Evolutionary conservation across 2,888 invertebrate species (phyloP).

Genomic region (Eledona agricola): DNA sequence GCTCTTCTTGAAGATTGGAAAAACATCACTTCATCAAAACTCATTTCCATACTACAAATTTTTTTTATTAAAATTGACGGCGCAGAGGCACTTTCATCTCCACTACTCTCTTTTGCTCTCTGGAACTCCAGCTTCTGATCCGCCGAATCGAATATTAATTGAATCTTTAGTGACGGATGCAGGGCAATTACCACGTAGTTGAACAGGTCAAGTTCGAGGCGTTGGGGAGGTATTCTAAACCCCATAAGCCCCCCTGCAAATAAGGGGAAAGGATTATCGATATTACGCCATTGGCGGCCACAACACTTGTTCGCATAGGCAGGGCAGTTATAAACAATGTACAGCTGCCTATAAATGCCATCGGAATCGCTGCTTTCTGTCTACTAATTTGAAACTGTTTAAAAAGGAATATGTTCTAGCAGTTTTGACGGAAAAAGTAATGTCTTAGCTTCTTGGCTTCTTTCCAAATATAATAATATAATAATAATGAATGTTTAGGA

Average conservation of each 20-base stretch:
- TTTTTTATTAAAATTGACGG: slow-evolving; percentile 2
- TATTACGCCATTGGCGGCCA: slow-evolving; percentile 10
- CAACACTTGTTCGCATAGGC: slow-evolving; percentile 15
- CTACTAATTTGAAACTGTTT: slow-evolving; percentile 25
- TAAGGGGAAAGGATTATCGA: slow-evolving; percentile 18
- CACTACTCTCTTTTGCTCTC: slow-evolving; percentile 13
- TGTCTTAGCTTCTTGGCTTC: no score
- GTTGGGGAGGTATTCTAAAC: slow-evolving; percentile 15
- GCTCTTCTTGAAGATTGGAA: slow-evolving; percentile 9
- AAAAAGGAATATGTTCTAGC: no score
- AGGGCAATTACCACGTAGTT: slow-evolving; percentile 6
- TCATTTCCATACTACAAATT: slow-evolving; percentile 8
- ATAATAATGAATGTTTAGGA: no score
- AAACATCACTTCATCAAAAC: slow-evolving; percentile 17
- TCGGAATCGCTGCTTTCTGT: slow-evolving; percentile 21
- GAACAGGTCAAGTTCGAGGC: slow-evolving; percentile 5
- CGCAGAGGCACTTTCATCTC: slow-evolving; percentile 18
- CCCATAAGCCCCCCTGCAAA: slow-evolving; percentile 14
- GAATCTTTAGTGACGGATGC: slow-evolving; percentile 10
- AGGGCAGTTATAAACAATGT: slow-evolving; percentile 11
- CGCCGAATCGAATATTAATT: slow-evolving; percentile 10
- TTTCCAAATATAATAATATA: no score
- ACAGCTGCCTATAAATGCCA: slow-evolving; percentile 12
- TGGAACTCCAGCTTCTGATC: slow-evolving; percentile 14
- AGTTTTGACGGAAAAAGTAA: no score